Base-by-base conservation (phyloP, 2,888 invertebrate species). In the Sesia apiformis region DNA sequence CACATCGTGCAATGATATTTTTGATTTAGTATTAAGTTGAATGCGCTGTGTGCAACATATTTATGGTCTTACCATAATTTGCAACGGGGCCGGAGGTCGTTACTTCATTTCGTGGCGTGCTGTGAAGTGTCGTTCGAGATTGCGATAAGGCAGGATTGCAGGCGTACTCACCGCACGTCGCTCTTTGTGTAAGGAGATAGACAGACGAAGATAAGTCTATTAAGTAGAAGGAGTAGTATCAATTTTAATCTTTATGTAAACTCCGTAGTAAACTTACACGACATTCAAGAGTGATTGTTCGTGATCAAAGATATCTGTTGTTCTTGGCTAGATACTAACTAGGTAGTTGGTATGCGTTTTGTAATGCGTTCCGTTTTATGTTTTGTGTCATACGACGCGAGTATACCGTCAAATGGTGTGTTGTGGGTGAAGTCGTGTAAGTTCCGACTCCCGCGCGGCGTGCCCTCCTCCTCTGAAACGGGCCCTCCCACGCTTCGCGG, bases 141-240 rank as follows among this genome's bases (percentile, higher is more conserved):
- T 60, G 64, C 58, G 75, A 74, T 74, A 74, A 66, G 65, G 67
- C 75, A 75, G 67, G 74, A 65, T 64, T 63, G 63, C 66, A 58
- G 63, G 46, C 46, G 46, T 8, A 46, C 46, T 46, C 46, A 8
- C 46, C 46, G 46, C 46, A 46, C 46, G 46, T 23, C 46, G 46
- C 46, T 46, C 46, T 46, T 46, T 46, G 46, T 46, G 46, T 46
- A 8, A 46, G n/a, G 8, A 46, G 46, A 46, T 46, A 46, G 46
- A 46, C 46, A 46, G 46, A 46, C 46, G 4, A 6, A 46, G 46
- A 46, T 46, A 46, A 46, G 46, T n/a, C 8, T 23, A 46, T 46
- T 46, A n/a, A 46, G 46, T 4, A 46, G 8, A 46, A 46, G 46
- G 23, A 46, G 3, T 46, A n/a, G 23, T 46, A 46, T 46, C 46